A percentile compares a stretch with the other conserved stretches of the same genome.
phyloP scores from a whole-genome alignment of 2,888 invertebrate genomes.

The Chesias legatella region DNA sequence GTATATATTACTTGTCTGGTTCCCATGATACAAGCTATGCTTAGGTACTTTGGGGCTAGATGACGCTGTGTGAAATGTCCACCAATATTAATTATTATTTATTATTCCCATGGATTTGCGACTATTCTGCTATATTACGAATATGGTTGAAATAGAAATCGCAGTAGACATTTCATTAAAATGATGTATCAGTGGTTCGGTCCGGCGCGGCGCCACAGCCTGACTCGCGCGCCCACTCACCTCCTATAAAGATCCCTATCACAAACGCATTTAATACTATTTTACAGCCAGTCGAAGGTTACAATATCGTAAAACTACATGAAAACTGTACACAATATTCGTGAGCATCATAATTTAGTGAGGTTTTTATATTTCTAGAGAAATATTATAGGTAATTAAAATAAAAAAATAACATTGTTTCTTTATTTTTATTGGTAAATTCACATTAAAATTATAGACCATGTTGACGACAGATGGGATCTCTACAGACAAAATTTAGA shows the following conservation, averaged over 20 bases:
- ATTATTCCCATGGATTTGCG: too few relatives aligned
- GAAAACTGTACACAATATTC: neutral
- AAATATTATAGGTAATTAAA: conserved; percentile 23
- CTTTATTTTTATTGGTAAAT: conserved; percentile 78
- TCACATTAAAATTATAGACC: conserved; percentile 80
- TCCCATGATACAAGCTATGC: too few relatives aligned
- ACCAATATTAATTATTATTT: too few relatives aligned
- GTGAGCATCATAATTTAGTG: neutral
- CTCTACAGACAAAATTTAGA: conserved; percentile 74
- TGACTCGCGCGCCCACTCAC: conserved; percentile 8
- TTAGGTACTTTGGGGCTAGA: too few relatives aligned
- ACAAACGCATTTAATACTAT: conserved; percentile 8
- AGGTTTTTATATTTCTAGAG: neutral
- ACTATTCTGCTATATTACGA: too few relatives aligned
- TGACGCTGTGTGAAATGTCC: too few relatives aligned
- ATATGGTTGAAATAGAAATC: too few relatives aligned
- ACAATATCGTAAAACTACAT: neutral
- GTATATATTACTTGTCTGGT: too few relatives aligned
- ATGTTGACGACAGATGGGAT: conserved; percentile 74
- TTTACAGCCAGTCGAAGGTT: conserved; percentile 2
- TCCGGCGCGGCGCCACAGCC: neutral
- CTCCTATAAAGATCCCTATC: conserved; percentile 7
- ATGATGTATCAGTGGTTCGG: neutral
- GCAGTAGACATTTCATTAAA: too few relatives aligned
- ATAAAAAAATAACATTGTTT: conserved; percentile 44